Conservation (phyloP, 64 coral and sea anemone species). For the Stichodactyla mertensii region DNA sequence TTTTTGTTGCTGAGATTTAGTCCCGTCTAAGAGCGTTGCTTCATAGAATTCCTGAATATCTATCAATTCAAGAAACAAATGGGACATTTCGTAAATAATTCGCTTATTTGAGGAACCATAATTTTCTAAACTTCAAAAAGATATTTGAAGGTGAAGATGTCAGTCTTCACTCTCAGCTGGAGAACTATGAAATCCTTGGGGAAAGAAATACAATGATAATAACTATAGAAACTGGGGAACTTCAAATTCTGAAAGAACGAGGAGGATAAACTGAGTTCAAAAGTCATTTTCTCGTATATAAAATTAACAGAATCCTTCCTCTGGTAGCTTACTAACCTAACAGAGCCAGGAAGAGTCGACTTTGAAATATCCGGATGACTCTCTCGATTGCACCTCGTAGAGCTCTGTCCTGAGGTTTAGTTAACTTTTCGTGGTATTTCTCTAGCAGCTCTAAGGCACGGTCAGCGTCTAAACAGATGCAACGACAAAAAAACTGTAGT, state of each 20-base stretch:
- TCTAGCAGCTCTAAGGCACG: constrained; percentile 84
- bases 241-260: not conserved
- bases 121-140: not conserved
- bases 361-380: constrained; percentile 98
- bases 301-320: not conserved
- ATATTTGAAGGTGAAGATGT: not conserved
- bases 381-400: constrained; percentile 87
- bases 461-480: constrained; percentile 57
- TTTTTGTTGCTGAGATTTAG: constrained; percentile 63
- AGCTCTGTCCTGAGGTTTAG: constrained; percentile 89
- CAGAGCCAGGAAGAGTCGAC: constrained; percentile 88
- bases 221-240: not conserved
- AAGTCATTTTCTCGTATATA: not conserved
- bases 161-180: not conserved
- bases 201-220: constrained; percentile 4
- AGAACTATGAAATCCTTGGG: not conserved
- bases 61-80: constrained; percentile 16
- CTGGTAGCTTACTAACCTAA: constrained; percentile 54
- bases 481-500: not conserved
- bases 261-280: not conserved
- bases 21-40: constrained; percentile 60
- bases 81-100: not conserved
- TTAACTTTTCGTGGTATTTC: constrained; percentile 85
- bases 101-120: not conserved
- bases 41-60: constrained; percentile 88